Base-by-base conservation (phyloP, 2,888 invertebrate genomes). In the Cremastinae sp. region DNA sequence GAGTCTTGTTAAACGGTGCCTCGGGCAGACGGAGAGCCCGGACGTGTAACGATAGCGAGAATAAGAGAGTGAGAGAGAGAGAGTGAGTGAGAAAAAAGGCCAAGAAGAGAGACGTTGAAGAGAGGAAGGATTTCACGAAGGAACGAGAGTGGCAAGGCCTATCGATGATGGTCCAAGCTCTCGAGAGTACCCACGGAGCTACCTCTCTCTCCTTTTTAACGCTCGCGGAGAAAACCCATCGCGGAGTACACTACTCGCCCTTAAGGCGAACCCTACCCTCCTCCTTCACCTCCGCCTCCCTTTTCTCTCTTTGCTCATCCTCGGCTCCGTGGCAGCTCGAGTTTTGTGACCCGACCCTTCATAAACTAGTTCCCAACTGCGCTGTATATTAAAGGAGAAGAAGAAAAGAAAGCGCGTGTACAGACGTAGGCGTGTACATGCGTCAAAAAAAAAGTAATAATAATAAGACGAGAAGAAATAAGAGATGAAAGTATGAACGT, bases 1-100 rank as follows among this genome's bases (percentile, higher is more conserved):
- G 86, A 85, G 87, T 88, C 88, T 88, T 88, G 88, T 88, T 88
- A 88, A 88, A 87, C 87, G 86, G 82, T 82, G 87, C 88, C 87
- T 80, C 82, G 75, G 84, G 86, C 83, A 28, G 28, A 2, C 66
- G 79, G n/a, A 49, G 58, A 49, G 65, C 43, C 39, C 49, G 49
- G 41, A 49, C 58, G 47, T 43, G 47, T 55, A 10, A 64, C 28
- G 37, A n/a, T n/a, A n/a, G n/a, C n/a, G n/a, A n/a, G n/a, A n/a
- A n/a, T n/a, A n/a, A n/a, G n/a, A 10, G 18, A 53, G 53, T 7
- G 39, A 59, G 28, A 22, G 3, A 41, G n/a, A 53, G 22, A 55
- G 10, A 18, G 45, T 35, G 45, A 28, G 39, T 1, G 47, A 56
- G 58, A 61, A 41, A 66, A 39, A 12, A 37, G 18, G 62, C 43